These are phyloP conservation scores for Nannobrachium achirus DNA, from an alignment of 2,113 vertebrate genomes.

Conservation along the genomic window DNA sequence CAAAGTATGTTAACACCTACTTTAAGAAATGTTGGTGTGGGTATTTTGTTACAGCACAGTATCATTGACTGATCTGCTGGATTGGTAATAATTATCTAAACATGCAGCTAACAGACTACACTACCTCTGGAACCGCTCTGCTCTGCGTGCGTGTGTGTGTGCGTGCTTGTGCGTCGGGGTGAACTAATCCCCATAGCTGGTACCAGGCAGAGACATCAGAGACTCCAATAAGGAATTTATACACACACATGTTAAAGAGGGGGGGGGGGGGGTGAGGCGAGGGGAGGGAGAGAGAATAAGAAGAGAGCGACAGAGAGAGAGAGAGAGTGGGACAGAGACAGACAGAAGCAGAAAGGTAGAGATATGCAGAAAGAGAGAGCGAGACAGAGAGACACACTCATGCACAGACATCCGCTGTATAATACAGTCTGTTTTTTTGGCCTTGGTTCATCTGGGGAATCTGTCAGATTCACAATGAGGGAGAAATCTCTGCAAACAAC, in stretches of 20 bases:
- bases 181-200: constrained; percentile 19
- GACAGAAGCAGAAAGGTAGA: neutral
- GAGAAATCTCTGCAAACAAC: neutral
- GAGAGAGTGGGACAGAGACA: neutral
- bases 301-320: neutral
- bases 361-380: too few relatives aligned
- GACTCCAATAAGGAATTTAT: constrained; percentile 20
- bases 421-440: too few relatives aligned
- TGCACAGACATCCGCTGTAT: too few relatives aligned
- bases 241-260: neutral
- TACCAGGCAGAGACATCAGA: constrained; percentile 43
- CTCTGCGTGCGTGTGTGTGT: neutral
- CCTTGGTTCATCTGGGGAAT: neutral
- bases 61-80: too few relatives aligned
- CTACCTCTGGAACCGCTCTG: too few relatives aligned
- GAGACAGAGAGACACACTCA: neutral
- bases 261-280: too few relatives aligned
- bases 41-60: too few relatives aligned
- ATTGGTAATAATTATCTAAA: too few relatives aligned
- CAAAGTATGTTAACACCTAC: too few relatives aligned
- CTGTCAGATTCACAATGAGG: neutral
- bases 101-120: too few relatives aligned
- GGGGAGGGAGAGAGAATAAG: too few relatives aligned
- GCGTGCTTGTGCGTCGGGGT: neutral
- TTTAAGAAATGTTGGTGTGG: too few relatives aligned